Conservation (phyloP, 2,113 vertebrate genomes). For the Conger conger region DNA sequence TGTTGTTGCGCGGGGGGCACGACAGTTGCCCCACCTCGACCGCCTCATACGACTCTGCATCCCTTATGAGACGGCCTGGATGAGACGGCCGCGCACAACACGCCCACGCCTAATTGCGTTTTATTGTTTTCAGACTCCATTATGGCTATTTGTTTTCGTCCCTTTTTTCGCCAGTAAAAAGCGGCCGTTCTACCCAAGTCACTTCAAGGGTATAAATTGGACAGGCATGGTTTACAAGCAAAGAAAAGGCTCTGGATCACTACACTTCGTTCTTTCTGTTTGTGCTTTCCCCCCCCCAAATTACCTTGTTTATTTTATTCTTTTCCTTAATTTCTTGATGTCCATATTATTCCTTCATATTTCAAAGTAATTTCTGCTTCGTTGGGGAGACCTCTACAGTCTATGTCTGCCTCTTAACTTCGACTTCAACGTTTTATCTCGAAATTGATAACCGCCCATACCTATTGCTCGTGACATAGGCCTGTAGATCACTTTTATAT, state of each 20-base stretch:
- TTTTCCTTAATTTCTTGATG: neutral
- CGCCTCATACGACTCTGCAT: constrained; percentile 69
- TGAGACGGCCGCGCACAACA: constrained; percentile 58
- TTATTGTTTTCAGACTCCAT: constrained; percentile 56
- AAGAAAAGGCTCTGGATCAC: neutral
- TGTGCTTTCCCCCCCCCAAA: neutral
- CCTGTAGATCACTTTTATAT: neutral
- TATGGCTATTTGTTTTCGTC: neutral
- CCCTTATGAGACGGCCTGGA: constrained; percentile 66
- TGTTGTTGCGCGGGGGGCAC: constrained; percentile 59
- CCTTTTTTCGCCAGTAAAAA: neutral
- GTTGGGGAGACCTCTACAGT: neutral
- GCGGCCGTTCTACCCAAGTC: neutral
- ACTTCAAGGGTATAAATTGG: neutral
- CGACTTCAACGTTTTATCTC: neutral
- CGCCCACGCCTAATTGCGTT: constrained; percentile 67
- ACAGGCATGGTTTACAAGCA: neutral
- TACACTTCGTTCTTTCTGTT: neutral
- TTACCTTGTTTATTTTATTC: neutral
- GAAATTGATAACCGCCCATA: neutral
- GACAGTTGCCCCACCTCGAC: constrained; percentile 59
- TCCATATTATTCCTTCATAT: neutral
- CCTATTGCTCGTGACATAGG: neutral
- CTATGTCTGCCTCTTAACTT: neutral
- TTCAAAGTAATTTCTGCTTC: neutral